phyloP scores from a whole-genome alignment of 2,797 vertebrate genomes.

The Sebastes glaucus region DNA sequence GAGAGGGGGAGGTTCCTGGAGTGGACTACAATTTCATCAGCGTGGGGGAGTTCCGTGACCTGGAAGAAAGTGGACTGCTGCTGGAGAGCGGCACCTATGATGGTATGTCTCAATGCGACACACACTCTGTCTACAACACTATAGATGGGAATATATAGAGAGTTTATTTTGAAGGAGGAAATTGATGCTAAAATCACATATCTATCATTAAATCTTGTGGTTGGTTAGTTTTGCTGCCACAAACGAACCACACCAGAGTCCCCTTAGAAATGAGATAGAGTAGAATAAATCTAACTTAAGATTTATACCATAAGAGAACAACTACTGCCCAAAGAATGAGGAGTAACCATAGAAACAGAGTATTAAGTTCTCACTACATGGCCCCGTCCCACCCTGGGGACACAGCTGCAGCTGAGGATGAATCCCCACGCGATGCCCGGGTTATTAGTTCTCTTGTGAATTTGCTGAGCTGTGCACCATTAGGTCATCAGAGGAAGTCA shows the following conservation, averaged over 20 bases:
- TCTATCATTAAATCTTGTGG: no score
- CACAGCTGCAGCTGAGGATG: neutral
- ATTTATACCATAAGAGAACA: neutral
- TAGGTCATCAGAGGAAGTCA: conserved; percentile 46
- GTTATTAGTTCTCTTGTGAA: conserved; percentile 26
- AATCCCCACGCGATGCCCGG: neutral
- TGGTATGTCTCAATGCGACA: conserved; percentile 76
- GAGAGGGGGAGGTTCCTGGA: conserved; percentile 96
- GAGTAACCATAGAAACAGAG: neutral
- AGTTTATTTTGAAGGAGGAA: neutral
- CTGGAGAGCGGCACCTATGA: conserved; percentile 99
- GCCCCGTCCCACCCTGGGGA: neutral
- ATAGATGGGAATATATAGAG: neutral
- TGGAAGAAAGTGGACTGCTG: conserved; percentile 95
- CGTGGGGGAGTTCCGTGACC: conserved; percentile 93
- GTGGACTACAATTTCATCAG: conserved; percentile 99
- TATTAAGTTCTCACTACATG: neutral
- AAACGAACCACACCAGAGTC: neutral
- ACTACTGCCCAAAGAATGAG: neutral
- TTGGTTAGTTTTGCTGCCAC: neutral
- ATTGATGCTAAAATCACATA: no score
- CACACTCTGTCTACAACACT: neutral
- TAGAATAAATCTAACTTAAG: neutral
- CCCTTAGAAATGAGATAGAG: neutral
- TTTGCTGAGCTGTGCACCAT: conserved; percentile 45